Evolutionary conservation across 1,140 invertebrate genomes (phyloP).

Genomic region (Callitettix versicolor): DNA sequence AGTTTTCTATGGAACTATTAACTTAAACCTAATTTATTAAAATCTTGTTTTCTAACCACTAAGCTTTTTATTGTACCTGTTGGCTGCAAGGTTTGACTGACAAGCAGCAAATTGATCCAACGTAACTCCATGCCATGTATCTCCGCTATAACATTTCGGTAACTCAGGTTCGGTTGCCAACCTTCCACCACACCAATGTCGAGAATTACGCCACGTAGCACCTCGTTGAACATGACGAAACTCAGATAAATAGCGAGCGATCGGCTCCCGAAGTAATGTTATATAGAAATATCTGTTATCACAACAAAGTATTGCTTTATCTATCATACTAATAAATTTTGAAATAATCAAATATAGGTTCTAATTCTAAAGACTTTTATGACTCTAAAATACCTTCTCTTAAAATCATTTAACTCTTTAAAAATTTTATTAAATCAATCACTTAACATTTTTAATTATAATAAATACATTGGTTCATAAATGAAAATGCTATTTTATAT

Average conservation of each 20-base stretch:
- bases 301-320: neutral
- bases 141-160: conserved; percentile 64
- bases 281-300: conserved; percentile 85
- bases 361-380: neutral
- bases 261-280: conserved; percentile 85
- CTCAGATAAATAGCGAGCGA: conserved; percentile 82
- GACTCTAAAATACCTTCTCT: too few relatives aligned
- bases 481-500: too few relatives aligned
- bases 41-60: too few relatives aligned
- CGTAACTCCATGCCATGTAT: conserved; percentile 51
- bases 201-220: conserved; percentile 84
- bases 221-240: conserved; percentile 92
- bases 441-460: too few relatives aligned
- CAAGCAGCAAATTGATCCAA: conserved; percentile 83
- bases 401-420: too few relatives aligned
- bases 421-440: too few relatives aligned
- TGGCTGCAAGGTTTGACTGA: conserved; percentile 84
- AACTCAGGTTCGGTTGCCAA: conserved; percentile 64
- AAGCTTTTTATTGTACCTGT: conserved; percentile 36
- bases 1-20: too few relatives aligned
- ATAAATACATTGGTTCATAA: too few relatives aligned
- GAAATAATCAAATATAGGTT: neutral
- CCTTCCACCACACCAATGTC: conserved; percentile 79
- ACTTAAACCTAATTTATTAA: too few relatives aligned
- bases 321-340: neutral